Conservation (phyloP, 2,113 vertebrate species). For the Siniperca knerii region DNA sequence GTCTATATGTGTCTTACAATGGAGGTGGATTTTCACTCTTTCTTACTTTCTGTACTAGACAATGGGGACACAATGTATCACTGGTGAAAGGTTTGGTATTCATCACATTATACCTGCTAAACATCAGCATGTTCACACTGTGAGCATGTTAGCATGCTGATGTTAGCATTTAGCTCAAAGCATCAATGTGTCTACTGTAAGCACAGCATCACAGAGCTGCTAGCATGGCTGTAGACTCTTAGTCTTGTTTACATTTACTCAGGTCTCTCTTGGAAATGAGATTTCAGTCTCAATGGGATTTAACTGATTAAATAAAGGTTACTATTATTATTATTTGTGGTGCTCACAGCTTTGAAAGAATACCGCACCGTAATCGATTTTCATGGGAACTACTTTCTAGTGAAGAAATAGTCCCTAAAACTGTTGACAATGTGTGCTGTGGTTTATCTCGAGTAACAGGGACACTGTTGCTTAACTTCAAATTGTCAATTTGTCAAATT, state of each 20-base stretch:
- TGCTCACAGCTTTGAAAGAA: conserved; percentile 7
- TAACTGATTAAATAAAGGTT: conserved; percentile 9
- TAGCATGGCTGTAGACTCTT: too few relatives aligned
- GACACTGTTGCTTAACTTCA: too few relatives aligned
- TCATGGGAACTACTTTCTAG: not conserved
- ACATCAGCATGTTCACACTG: not conserved
- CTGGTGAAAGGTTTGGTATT: too few relatives aligned
- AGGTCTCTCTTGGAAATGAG: not conserved
- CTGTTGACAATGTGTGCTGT: not conserved
- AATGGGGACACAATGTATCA: not conserved
- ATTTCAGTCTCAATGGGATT: not conserved
- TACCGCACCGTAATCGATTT: not conserved
- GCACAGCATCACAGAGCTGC: not conserved
- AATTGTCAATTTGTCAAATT: not conserved
- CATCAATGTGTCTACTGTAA: too few relatives aligned
- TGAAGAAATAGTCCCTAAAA: not conserved
- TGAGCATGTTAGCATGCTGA: not conserved
- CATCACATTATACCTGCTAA: too few relatives aligned
- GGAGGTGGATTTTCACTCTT: not conserved
- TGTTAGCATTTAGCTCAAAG: not conserved
- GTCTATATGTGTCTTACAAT: not conserved
- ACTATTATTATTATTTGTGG: not conserved
- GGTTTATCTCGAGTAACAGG: not conserved
- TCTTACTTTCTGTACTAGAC: not conserved
- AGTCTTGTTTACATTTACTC: not conserved